Base-by-base conservation (phyloP, 2,888 invertebrate genomes). In the Parnassius mnemosyne region DNA sequence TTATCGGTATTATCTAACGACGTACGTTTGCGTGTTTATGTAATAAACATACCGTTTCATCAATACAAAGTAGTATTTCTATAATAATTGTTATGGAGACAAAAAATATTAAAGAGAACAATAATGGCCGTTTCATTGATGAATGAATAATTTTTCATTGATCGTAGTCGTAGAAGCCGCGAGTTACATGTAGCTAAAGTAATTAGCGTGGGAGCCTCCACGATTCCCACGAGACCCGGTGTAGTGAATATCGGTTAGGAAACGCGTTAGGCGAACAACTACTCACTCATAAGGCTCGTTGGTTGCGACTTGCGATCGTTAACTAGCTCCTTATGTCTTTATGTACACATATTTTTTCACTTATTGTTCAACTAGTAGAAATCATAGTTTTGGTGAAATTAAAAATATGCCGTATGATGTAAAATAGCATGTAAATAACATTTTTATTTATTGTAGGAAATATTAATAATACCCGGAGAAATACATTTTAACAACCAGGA, bases 121-220 rank as follows among this genome's bases (percentile, higher is more conserved):
- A 63, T 58, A 63, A 63, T 63, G 58, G 62, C 50, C 41, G 58
- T 58, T 63, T 58, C 62, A 63, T 54, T 58, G 57, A 58, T 63
- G 58, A 63, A 63, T 63, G 58, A 57, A 50, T 62, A 62, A 62
- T 57, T 57, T 34, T 62, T 62, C 62, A 62, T 62, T 62, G 62
- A 62, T 62, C 53, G 57, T 46, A 44, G 55, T 47, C 20, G 44
- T 54, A 44, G 54, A 54, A 58, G 62, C 58, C 62, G 54, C 54
- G 61, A 55, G 57, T 47, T 57, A 54, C 62, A 58, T 58, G 58
- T 51, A 54, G 53, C 54, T 13, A 49, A 63, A 64, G 75, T 83
- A 87, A 89, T 87, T 84, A 85, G 81, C 87, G 89, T 89, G 88
- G 86, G 89, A 89, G 81, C 74, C 74, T 69, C 67, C 69, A 72